These are phyloP conservation scores for Opisthocomus hoazin DNA, from an alignment of 2,113 vertebrate species.

Conservation along the genomic window DNA sequence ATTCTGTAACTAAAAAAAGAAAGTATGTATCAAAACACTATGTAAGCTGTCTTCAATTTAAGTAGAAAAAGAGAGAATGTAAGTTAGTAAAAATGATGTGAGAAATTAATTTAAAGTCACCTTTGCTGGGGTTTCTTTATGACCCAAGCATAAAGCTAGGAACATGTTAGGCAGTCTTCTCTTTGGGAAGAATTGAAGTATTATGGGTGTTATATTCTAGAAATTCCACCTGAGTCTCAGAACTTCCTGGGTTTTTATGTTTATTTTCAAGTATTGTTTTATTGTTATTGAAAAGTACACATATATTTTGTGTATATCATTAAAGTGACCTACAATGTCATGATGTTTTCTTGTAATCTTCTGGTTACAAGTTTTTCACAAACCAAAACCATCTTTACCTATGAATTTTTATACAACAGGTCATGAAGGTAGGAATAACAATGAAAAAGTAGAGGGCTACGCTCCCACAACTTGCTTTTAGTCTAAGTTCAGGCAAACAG, in stretches of 20 bases:
- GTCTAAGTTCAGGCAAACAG: not conserved
- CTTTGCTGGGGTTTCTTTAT: not conserved
- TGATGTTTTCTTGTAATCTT: not conserved
- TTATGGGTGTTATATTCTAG: not conserved
- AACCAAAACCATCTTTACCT: not conserved
- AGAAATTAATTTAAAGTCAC: not conserved
- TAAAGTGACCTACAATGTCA: not conserved
- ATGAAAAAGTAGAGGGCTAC: not conserved
- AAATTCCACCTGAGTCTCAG: not conserved
- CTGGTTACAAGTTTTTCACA: not conserved
- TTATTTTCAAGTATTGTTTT: not conserved
- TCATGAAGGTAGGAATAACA: not conserved
- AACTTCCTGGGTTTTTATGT: not conserved
- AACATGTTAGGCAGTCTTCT: not conserved
- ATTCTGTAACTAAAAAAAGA: not conserved
- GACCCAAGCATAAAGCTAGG: not conserved
- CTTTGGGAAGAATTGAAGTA: not conserved
- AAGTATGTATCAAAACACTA: not conserved
- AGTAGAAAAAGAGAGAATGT: not conserved
- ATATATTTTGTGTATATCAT: not conserved
- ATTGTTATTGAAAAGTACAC: not conserved
- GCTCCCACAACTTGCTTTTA: not conserved
- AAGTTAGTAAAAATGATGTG: not conserved
- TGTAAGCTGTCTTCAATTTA: not conserved
- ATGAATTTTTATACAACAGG: not conserved